Evolutionary conservation across 1,140 invertebrate species (phyloP).

Genomic region (Tachypleus tridentatus): DNA sequence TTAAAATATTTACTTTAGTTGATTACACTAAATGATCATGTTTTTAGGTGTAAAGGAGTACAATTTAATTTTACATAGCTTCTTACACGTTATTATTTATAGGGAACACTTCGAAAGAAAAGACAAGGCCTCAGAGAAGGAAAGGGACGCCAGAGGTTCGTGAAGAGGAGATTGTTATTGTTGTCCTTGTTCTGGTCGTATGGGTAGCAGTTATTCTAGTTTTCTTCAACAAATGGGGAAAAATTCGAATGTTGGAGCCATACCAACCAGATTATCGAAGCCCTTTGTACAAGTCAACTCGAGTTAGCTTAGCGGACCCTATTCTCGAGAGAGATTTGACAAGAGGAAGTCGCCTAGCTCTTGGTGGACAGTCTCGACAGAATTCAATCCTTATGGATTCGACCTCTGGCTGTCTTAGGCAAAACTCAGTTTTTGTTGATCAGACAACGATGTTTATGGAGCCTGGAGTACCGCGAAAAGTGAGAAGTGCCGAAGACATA

Average conservation of each 20-base stretch:
- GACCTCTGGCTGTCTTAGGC: constrained; percentile 37
- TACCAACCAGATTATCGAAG: constrained; percentile 70
- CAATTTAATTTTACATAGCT: too few relatives aligned
- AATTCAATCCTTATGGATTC: too few relatives aligned
- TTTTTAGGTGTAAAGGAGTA: too few relatives aligned
- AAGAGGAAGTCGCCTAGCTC: too few relatives aligned
- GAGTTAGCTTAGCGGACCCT: too few relatives aligned
- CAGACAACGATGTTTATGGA: constrained; percentile 13
- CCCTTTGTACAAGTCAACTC: background rate
- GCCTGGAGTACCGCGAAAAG: constrained; percentile 43
- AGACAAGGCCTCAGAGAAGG: too few relatives aligned
- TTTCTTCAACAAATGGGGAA: constrained; percentile 76
- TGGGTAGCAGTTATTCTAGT: constrained; percentile 76
- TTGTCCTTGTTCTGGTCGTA: constrained; percentile 66
- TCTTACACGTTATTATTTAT: too few relatives aligned
- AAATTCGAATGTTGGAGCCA: constrained; percentile 76
- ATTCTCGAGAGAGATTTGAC: too few relatives aligned
- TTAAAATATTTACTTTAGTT: too few relatives aligned
- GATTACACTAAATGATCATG: too few relatives aligned
- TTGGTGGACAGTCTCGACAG: too few relatives aligned
- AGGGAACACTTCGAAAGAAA: too few relatives aligned
- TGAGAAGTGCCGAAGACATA: constrained; percentile 68
- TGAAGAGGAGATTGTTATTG: constrained; percentile 73
- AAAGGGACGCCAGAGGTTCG: constrained; percentile 38
- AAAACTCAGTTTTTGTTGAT: constrained; percentile 61